A percentile compares a stretch with the other conserved stretches of the same genome.
Conservation (phyloP, 2,113 vertebrate species). For the Scytalopus superciliaris region DNA sequence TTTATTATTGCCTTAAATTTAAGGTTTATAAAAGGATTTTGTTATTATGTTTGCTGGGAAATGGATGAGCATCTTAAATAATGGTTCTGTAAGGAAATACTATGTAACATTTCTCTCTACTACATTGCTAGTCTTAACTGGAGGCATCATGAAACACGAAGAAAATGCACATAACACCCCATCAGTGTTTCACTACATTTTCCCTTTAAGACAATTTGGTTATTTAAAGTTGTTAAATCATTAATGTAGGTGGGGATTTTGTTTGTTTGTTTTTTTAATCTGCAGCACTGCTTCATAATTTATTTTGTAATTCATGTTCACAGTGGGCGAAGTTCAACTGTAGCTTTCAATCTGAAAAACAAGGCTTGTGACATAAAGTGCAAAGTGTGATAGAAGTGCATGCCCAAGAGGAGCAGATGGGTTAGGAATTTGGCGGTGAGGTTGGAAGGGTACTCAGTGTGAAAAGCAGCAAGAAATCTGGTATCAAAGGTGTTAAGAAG, state of each 20-base stretch:
- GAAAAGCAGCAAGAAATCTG: background rate
- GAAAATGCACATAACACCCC: background rate
- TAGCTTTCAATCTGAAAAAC: background rate
- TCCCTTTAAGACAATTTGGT: background rate
- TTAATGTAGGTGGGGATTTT: background rate
- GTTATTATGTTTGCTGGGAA: background rate
- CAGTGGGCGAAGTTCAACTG: background rate
- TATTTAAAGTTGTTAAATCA: background rate
- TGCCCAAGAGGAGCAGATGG: background rate
- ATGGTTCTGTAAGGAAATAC: background rate
- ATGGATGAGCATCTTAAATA: background rate
- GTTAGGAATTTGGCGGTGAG: background rate
- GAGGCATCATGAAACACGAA: background rate
- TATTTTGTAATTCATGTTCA: background rate
- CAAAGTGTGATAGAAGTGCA: background rate
- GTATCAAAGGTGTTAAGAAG: background rate
- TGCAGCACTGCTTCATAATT: background rate
- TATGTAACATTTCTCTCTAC: background rate
- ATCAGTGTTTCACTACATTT: background rate
- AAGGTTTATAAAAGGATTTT: background rate
- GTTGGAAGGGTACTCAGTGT: background rate
- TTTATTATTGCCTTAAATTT: background rate
- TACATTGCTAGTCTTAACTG: background rate
- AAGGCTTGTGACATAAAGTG: background rate
- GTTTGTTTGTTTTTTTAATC: background rate